Evolutionary conservation across 2,888 invertebrate genomes (phyloP).

Genomic region (Mesoligia furuncula): DNA sequence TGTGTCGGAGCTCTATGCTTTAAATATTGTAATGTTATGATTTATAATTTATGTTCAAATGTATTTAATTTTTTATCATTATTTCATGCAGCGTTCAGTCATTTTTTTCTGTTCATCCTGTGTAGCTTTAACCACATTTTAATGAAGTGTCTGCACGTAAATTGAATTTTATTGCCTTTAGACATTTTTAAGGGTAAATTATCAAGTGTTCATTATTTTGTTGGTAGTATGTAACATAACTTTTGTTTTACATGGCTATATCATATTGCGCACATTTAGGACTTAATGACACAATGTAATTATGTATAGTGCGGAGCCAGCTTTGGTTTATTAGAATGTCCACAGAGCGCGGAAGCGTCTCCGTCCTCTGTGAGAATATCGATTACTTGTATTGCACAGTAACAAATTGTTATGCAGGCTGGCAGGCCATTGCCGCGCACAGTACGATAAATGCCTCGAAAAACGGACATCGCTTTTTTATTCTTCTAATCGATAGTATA

Average conservation of each 20-base stretch:
- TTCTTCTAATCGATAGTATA: no score
- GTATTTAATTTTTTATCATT: neutral
- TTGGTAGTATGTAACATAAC: neutral
- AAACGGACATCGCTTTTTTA: no score
- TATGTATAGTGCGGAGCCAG: neutral
- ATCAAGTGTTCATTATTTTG: conserved; percentile 4
- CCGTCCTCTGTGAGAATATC: neutral
- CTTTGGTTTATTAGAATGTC: conserved; percentile 3
- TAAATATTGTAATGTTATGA: neutral
- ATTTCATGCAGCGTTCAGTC: neutral
- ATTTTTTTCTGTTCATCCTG: neutral
- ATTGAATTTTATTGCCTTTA: neutral
- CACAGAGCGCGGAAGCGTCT: neutral
- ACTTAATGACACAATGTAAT: neutral
- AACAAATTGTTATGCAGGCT: neutral
- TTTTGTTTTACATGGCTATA: neutral
- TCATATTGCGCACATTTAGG: neutral
- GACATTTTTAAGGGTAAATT: neutral
- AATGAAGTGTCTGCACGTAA: neutral
- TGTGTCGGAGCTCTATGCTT: neutral
- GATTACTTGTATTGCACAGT: conserved; percentile 8
- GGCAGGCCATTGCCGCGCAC: no score
- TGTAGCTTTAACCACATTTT: neutral
- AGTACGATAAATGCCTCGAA: no score
- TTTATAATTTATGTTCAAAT: neutral